A percentile compares a stretch with the other conserved stretches of the same genome.
Evolutionary conservation across 2,797 vertebrate genomes (phyloP).

Genomic region (Acridotheres tristis): DNA sequence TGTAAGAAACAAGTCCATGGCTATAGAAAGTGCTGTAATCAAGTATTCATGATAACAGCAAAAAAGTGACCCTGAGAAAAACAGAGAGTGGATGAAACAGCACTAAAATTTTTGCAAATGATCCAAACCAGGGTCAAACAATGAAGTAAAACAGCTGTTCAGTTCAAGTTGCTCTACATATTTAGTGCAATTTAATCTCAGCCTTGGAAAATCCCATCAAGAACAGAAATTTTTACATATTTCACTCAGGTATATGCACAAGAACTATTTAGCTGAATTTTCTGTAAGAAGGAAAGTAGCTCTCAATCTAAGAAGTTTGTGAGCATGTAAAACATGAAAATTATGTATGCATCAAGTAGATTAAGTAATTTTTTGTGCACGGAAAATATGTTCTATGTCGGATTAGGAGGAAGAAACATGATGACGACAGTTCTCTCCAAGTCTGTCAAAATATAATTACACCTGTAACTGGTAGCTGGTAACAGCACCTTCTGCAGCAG

Average conservation of each 20-base stretch:
- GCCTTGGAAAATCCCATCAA: neutral
- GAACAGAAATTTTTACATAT: neutral
- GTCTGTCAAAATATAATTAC: conserved; percentile 16
- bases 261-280: neutral
- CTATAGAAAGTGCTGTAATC: neutral
- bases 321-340: neutral
- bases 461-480: neutral
- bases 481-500: neutral
- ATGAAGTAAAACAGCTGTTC: conserved; percentile 10
- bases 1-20: neutral
- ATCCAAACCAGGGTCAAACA: conserved; percentile 9
- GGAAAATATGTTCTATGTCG: neutral
- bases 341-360: neutral
- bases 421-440: neutral
- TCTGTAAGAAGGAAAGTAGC: neutral
- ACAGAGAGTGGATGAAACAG: neutral
- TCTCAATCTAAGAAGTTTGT: neutral
- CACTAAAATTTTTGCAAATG: neutral
- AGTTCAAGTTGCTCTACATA: neutral
- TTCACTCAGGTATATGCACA: neutral
- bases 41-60: neutral
- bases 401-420: neutral
- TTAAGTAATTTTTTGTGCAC: neutral
- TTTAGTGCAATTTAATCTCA: neutral
- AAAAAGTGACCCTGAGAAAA: conserved; percentile 34